A percentile compares a stretch with the other conserved stretches of the same genome.
Conservation (phyloP, 30 jellyfish, hydroid and myxozoan genomes). For the Aurelia sp. region DNA sequence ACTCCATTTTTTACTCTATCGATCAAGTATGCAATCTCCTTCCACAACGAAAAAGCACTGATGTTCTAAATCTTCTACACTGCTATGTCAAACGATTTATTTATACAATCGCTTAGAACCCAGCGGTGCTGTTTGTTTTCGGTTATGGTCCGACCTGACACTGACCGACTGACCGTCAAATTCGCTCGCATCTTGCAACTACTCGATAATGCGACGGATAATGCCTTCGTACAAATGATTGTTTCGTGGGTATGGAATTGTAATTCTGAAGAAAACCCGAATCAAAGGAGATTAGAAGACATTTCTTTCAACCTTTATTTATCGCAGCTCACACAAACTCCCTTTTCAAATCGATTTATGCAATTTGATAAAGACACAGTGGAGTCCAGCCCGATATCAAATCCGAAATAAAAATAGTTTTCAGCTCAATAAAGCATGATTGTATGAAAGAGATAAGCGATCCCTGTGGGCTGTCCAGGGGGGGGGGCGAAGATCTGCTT, state of each 20-base stretch:
- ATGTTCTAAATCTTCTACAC: too few relatives aligned
- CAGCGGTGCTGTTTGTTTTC: too few relatives aligned
- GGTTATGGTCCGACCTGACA: too few relatives aligned
- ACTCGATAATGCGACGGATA: background rate
- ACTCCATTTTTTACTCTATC: too few relatives aligned
- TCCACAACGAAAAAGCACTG: too few relatives aligned
- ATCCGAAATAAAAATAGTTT: slow-evolving; percentile 32
- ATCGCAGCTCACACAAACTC: slow-evolving; percentile 44
- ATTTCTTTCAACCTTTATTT: slow-evolving; percentile 11
- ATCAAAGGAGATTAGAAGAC: slow-evolving; percentile 39
- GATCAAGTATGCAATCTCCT: too few relatives aligned
- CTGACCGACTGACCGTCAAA: too few relatives aligned
- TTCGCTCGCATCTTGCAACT: slow-evolving; percentile 53
- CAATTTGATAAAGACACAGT: slow-evolving; percentile 51
- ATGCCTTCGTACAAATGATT: slow-evolving; percentile 8
- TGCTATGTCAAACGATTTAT: too few relatives aligned
- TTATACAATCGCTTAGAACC: too few relatives aligned
- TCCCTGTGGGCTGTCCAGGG: slow-evolving; percentile 22
- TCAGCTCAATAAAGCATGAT: background rate
- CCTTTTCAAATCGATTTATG: slow-evolving; percentile 39
- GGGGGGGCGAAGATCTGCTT: background rate
- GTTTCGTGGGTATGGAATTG: slow-evolving; percentile 30
- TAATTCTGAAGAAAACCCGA: slow-evolving; percentile 19
- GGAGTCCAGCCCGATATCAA: slow-evolving; percentile 58
- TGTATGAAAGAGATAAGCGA: slow-evolving; percentile 10